phyloP scores from a whole-genome alignment of 2,113 vertebrate species.

The Eretmochelys imbricata region DNA sequence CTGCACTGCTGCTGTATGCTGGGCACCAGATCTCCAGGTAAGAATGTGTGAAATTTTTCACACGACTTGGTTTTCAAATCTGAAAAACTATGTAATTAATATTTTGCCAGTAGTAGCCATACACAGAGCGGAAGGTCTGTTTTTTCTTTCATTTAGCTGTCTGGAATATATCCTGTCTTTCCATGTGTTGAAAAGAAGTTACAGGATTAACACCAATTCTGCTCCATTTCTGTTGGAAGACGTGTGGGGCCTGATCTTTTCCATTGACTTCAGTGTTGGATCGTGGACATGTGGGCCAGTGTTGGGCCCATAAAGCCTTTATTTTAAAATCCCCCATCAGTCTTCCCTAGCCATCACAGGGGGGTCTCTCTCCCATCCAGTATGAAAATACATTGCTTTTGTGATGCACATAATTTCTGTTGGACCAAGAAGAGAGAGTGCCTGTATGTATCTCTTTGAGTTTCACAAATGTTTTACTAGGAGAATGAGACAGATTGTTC shows the following conservation, averaged over 20 bases:
- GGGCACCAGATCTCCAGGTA: slow-evolving; percentile 99
- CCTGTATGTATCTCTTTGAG: not conserved
- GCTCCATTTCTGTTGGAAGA: not conserved
- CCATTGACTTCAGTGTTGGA: not conserved
- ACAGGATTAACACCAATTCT: not conserved
- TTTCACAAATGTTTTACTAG: not conserved
- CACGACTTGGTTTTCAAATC: not conserved
- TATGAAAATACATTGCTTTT: not conserved
- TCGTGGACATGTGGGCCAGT: not conserved
- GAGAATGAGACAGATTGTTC: not conserved
- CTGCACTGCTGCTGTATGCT: slow-evolving; percentile 93
- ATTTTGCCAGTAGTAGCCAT: not conserved
- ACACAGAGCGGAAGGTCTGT: not conserved
- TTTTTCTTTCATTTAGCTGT: not conserved
- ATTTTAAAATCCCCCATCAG: not conserved
- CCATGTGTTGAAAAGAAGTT: not conserved
- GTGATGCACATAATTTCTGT: not conserved
- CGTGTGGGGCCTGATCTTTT: not conserved
- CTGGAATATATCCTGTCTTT: not conserved
- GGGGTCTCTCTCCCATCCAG: too few species aligned
- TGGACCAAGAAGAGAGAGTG: not conserved
- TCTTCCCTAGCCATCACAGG: not conserved
- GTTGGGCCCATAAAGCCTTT: not conserved
- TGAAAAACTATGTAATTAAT: not conserved
- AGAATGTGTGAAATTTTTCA: slow-evolving; percentile 27